Percentiles rank a stretch among this genome's conserved stretches.
These are phyloP conservation scores for Psophia crepitans DNA, from an alignment of 2,113 vertebrate species.

Conservation along the genomic window DNA sequence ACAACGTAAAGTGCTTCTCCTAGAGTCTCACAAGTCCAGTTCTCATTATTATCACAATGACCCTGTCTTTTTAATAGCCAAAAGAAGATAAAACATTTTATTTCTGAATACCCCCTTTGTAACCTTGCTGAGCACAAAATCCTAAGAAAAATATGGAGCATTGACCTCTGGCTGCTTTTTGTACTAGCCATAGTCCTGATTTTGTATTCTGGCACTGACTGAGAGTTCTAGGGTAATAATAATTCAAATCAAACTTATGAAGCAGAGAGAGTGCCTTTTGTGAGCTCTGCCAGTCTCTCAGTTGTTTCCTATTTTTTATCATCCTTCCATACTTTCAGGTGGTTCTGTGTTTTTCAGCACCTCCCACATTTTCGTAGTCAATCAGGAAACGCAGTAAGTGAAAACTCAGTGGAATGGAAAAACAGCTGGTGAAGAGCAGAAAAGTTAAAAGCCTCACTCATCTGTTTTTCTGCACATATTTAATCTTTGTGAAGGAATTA, in stretches of 20 bases:
- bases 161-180: neutral
- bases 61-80: neutral
- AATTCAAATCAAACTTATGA: slow-evolving; percentile 18
- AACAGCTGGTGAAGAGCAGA: neutral
- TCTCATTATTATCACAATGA: neutral
- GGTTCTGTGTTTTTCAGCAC: neutral
- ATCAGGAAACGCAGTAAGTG: neutral
- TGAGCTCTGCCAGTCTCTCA: neutral
- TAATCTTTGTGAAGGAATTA: neutral
- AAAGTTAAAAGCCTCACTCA: neutral
- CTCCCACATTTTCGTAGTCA: neutral
- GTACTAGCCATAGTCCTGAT: neutral
- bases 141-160: neutral
- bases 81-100: neutral
- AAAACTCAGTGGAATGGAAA: neutral
- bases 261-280: neutral
- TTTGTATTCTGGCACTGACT: slow-evolving; percentile 11
- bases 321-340: neutral
- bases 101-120: neutral
- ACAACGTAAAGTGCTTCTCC: neutral
- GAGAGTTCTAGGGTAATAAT: neutral
- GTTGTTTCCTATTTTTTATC: neutral
- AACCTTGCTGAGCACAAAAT: neutral
- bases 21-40: neutral
- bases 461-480: neutral